Evolutionary conservation across 2,888 invertebrate genomes (phyloP).

Genomic region (Oligia fasciuncula): DNA sequence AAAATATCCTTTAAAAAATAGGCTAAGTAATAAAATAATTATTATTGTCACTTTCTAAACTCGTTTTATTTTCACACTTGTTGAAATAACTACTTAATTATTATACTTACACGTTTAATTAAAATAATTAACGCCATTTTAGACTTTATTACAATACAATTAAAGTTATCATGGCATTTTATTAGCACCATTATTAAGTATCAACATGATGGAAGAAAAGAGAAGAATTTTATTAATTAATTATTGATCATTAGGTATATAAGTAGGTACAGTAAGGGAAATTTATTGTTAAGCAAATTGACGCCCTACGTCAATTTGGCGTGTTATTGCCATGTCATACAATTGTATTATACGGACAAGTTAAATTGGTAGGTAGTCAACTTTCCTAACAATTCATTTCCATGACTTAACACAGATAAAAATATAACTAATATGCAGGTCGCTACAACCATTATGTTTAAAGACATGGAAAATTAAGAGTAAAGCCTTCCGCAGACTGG

Average conservation of each 20-base stretch:
- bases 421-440: background rate
- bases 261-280: background rate
- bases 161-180: slow-evolving; percentile 17
- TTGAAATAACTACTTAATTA: slow-evolving; percentile 21
- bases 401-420: background rate
- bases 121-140: slow-evolving; percentile 23
- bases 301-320: background rate
- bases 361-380: background rate
- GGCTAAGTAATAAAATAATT: background rate
- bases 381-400: too few species aligned
- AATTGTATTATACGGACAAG: background rate
- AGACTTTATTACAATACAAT: slow-evolving; percentile 23
- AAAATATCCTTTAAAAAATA: slow-evolving; percentile 8
- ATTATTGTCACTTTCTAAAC: slow-evolving; percentile 9
- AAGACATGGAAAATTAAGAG: background rate
- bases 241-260: too few species aligned
- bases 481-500: too few species aligned
- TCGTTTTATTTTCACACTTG: slow-evolving; percentile 25
- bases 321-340: background rate
- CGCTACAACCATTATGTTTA: background rate
- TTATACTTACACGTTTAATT: slow-evolving; percentile 11
- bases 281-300: too few species aligned
- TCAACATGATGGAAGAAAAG: background rate
- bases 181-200: slow-evolving; percentile 45
- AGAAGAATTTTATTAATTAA: too few species aligned